Evolutionary conservation across 2,888 invertebrate genomes (phyloP).

Genomic region (Andrena bicolor): DNA sequence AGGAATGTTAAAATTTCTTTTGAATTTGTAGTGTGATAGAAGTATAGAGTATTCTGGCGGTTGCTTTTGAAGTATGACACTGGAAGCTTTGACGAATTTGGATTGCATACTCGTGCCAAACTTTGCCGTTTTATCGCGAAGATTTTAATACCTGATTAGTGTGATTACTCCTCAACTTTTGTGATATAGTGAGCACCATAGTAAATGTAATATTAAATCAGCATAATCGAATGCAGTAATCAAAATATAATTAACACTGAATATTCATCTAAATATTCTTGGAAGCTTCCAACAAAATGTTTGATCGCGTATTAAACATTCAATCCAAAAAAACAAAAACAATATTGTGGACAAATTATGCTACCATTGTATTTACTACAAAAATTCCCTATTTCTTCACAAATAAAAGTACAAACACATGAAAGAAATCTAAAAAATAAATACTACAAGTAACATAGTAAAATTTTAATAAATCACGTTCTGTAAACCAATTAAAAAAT

Average conservation of each 20-base stretch:
- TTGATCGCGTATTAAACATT: not conserved
- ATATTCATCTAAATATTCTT: too few species aligned
- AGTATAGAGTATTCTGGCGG: rapidly evolving
- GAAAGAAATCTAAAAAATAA: not conserved
- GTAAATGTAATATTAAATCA: not conserved
- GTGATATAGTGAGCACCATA: not conserved
- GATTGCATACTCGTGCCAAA: not conserved
- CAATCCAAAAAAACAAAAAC: not conserved
- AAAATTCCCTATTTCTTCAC: too few species aligned
- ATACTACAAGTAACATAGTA: not conserved
- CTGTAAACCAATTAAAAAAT: too few species aligned
- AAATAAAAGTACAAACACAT: not conserved
- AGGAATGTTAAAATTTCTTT: not conserved
- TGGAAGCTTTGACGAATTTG: not conserved
- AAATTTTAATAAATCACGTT: not conserved
- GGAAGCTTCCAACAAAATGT: not conserved
- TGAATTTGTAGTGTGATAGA: not conserved
- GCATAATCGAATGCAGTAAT: not conserved
- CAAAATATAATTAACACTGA: not conserved
- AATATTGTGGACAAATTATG: not conserved
- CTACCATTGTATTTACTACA: not conserved
- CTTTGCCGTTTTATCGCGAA: not conserved
- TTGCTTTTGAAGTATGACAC: conserved; percentile 34
- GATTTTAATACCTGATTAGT: conserved; percentile 29
- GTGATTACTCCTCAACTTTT: not conserved